phyloP scores from a whole-genome alignment of 1,140 invertebrate genomes.

The Agrilus planipennis region DNA sequence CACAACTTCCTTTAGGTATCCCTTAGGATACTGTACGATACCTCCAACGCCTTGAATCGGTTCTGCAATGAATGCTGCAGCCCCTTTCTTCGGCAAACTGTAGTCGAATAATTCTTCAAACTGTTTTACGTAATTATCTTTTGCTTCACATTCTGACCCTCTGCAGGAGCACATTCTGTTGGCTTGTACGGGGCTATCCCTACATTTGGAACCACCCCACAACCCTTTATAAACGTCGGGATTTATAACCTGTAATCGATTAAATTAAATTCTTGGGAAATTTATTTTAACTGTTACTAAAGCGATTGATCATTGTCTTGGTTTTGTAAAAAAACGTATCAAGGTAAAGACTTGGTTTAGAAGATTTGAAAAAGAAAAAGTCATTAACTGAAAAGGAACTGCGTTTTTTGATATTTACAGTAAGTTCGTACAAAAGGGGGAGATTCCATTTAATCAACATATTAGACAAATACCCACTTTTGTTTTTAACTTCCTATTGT shows the following conservation, averaged over 20 bases:
- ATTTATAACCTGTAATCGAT: slow-evolving; percentile 69
- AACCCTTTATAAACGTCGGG: slow-evolving; percentile 81
- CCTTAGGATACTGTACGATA: slow-evolving; percentile 80
- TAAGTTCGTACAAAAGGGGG: too few relatives aligned
- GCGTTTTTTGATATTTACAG: too few relatives aligned
- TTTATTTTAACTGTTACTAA: too few relatives aligned
- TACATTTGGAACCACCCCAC: slow-evolving; percentile 78
- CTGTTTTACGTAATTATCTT: slow-evolving; percentile 69
- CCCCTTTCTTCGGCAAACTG: slow-evolving; percentile 44
- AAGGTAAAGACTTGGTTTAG: too few relatives aligned
- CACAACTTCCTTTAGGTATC: slow-evolving; percentile 72
- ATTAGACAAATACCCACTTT: too few relatives aligned
- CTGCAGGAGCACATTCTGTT: slow-evolving; percentile 54
- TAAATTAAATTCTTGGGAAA: too few relatives aligned
- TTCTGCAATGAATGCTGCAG: slow-evolving; percentile 88
- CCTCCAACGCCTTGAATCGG: slow-evolving; percentile 92
- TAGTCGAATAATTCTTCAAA: slow-evolving; percentile 67
- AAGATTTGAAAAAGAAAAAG: too few relatives aligned
- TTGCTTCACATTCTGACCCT: slow-evolving; percentile 51
- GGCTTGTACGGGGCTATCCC: slow-evolving; percentile 78
- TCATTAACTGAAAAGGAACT: too few relatives aligned
- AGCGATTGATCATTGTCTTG: too few relatives aligned
- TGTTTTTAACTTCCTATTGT: too few relatives aligned
- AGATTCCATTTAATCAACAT: too few relatives aligned
- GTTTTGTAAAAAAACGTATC: slow-evolving; percentile 6